Base-by-base conservation (phyloP, 2,113 vertebrate species). In the Sander vitreus region DNA sequence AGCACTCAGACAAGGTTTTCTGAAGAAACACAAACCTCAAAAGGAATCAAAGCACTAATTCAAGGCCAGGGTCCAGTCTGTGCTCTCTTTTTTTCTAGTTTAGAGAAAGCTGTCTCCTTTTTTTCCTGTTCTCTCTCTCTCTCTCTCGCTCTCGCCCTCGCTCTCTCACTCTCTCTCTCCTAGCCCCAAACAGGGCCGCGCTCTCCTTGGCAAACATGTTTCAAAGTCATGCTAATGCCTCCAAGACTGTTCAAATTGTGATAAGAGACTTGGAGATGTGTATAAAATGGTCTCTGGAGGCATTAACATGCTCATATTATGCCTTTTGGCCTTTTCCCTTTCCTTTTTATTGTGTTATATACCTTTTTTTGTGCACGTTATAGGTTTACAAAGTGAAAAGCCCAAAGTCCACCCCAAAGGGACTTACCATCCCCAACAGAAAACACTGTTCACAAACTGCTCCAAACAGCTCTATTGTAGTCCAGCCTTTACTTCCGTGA, bases 151-250 rank as follows among this genome's bases (percentile, higher is more conserved):
- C 36, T 39, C 36, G 9, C 3, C 11, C 51, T n/a, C 8, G 58
- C 36, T 78, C 39, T 39, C 2, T 10, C 39, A 11, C 9, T 39
- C 39, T 39, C 63, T 71, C 11, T 66, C 30, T 77, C 68, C 27
- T 43, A 27, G 45, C 71, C 47, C 12, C 53, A 73, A 76, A 84
- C 39, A 80, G 62, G 27, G 55, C 67, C 59, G 2, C 59, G 2
- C 58, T 78, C 57, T 87, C 48, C 80, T 90, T 85, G 73, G 77
- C 75, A 83, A 87, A 76, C 83, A 68, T 62, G 67, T 82, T 88
- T 88, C 81, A 90, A 84, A 91, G 85, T 84, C 80, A 80, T 76
- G 59, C 78, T 85, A 85, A 89, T 89, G 50, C 55, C 25, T 81
- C 55, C 48, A 67, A 80, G 51, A 70, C 78, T 80, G 69, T 81